Evolutionary conservation across 2,888 invertebrate species (phyloP), one percentile per base, ranked within the genome.

Genomic region (Patella ulyssiponensis): DNA sequence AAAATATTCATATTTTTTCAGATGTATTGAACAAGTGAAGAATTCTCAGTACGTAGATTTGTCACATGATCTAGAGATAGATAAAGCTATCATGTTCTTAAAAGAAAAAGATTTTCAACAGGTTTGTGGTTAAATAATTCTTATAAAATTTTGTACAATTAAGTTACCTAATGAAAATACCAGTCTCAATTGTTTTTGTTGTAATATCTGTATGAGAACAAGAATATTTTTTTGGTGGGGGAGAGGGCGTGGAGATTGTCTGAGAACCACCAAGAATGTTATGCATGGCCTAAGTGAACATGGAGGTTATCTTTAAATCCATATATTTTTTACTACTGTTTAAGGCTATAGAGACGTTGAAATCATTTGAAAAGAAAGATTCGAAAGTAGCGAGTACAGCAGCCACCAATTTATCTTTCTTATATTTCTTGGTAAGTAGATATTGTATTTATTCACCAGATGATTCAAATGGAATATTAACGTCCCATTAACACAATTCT

Each of bases 11-110:
- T 17, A 1, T 17, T 58, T 14, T 75, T 82, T 92, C 84, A 98
- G 98, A 98, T 99, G 99, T 92, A 96, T 98, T 75, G 97, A 98
- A 86, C 95, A 96, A 33, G 96, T 99, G 74, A 97, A 97, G 90
- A 95, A 95, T 73, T 97, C 98, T n/a, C 95, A 94, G 90, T 96
- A 95, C 87, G 94, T 95, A 58, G 94, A 94, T 90, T 93, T 97
- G 82, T 97, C 96, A 70, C 95, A 95, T 86, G 98, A 96, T 93
- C 92, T 98, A 83, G 97, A 98, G 92, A 95, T 97, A 82, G 97
- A 96, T 92, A 97, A 97, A 92, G 96, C 96, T 0, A 94, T 96
- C 81, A 96, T 96, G 90, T 96, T 95, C 90, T 92, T 97, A 74
- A 95, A 96, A 80, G 95, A 96, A 91, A 94, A 95, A 81, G 95